phyloP scores from a whole-genome alignment of 1,140 invertebrate genomes.

The Drosophila punjabiensis region DNA sequence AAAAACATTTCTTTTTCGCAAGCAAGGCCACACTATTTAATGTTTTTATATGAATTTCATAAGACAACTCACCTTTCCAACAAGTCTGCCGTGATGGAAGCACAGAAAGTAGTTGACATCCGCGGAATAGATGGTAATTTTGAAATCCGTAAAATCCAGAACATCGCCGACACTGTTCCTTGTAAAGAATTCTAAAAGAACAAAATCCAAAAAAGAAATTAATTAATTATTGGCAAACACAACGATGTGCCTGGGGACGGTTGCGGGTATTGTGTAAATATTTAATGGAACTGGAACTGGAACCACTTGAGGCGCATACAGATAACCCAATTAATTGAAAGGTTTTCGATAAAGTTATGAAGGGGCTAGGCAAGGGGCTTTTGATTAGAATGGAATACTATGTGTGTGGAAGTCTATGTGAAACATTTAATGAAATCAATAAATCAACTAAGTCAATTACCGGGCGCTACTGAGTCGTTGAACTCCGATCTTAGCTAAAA shows the following conservation, averaged over 20 bases:
- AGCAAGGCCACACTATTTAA: not conserved
- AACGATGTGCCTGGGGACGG: constrained; percentile 6
- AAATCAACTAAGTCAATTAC: constrained; percentile 48
- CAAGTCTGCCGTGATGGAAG: constrained; percentile 72
- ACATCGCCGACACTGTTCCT: constrained; percentile 76
- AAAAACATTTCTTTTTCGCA: not conserved
- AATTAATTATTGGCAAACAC: constrained; percentile 73
- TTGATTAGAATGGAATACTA: constrained; percentile 60
- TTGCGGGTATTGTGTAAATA: constrained; percentile 63
- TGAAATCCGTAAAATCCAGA: constrained; percentile 73
- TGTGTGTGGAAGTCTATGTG: constrained; percentile 8
- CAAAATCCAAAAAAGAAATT: constrained; percentile 54
- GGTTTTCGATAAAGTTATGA: constrained; percentile 80
- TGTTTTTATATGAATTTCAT: not conserved
- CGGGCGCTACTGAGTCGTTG: constrained; percentile 52
- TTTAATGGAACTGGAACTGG: constrained; percentile 36
- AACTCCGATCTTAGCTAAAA: constrained; percentile 28
- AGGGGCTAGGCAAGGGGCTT: constrained; percentile 28
- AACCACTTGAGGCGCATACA: constrained; percentile 55
- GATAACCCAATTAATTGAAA: constrained; percentile 84
- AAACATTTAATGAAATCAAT: constrained; percentile 40
- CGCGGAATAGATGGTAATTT: constrained; percentile 75
- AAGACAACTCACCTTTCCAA: constrained; percentile 77
- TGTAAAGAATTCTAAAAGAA: constrained; percentile 70
- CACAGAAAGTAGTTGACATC: constrained; percentile 78